phyloP scores from a whole-genome alignment of 2,113 vertebrate species.

The Varanus komodoensis region DNA sequence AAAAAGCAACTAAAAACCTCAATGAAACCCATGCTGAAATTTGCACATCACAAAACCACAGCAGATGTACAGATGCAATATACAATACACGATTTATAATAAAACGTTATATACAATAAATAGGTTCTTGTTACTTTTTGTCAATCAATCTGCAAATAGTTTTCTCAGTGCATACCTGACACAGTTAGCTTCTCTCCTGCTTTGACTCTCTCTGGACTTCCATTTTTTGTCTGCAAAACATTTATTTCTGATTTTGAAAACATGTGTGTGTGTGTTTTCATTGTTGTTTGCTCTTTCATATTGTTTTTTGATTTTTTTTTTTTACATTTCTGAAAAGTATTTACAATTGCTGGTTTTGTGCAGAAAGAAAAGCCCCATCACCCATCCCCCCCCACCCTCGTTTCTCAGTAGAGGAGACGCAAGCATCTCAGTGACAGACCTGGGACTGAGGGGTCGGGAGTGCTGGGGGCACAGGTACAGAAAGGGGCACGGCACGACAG shows the following conservation, averaged over 20 bases:
- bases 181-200: slow-evolving; percentile 73
- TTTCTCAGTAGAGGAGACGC: slow-evolving; percentile 76
- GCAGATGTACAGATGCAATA: slow-evolving; percentile 85
- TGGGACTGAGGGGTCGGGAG: slow-evolving; percentile 23
- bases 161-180: slow-evolving; percentile 83
- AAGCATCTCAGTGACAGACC: slow-evolving; percentile 34
- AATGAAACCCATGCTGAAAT: slow-evolving; percentile 78
- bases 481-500: background rate
- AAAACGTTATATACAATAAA: slow-evolving; percentile 87
- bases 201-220: slow-evolving; percentile 68
- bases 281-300: slow-evolving; percentile 67
- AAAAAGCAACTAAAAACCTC: slow-evolving; percentile 69
- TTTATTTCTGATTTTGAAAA: slow-evolving; percentile 59
- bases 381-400: slow-evolving; percentile 64
- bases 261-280: slow-evolving; percentile 62
- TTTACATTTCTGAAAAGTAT: slow-evolving; percentile 82
- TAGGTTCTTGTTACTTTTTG: slow-evolving; percentile 80
- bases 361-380: slow-evolving; percentile 70
- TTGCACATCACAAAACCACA: slow-evolving; percentile 84
- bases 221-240: slow-evolving; percentile 62
- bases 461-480: background rate
- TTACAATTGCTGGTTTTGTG: slow-evolving; percentile 97
- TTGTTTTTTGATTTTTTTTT: slow-evolving; percentile 73
- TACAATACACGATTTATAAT: slow-evolving; percentile 87
- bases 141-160: slow-evolving; percentile 78